These are phyloP conservation scores for Cabera pusaria DNA, from an alignment of 2,888 invertebrate genomes.

Conservation along the genomic window DNA sequence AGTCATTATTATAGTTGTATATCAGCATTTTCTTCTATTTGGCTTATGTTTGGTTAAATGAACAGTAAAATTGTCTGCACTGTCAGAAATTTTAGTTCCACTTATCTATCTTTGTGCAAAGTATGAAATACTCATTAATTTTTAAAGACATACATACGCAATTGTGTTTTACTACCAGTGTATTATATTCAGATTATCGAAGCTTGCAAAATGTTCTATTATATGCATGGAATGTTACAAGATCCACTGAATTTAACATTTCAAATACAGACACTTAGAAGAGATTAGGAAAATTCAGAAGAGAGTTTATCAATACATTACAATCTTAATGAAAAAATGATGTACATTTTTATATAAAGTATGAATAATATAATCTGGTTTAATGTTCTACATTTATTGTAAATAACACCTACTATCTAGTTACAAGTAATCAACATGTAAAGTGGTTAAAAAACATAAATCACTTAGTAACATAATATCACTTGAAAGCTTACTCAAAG, in stretches of 20 bases:
- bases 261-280: conserved; percentile 8
- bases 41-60: too few relatives aligned
- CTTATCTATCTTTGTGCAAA: too few relatives aligned
- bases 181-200: background rate
- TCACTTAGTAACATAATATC: conserved; percentile 10
- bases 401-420: conserved; percentile 12
- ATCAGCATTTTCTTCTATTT: too few relatives aligned
- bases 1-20: too few relatives aligned
- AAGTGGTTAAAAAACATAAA: conserved; percentile 4
- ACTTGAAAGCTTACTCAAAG: conserved; percentile 13
- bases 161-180: too few relatives aligned
- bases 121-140: too few relatives aligned
- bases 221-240: conserved; percentile 23
- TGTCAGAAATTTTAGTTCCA: too few relatives aligned
- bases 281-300: too few relatives aligned
- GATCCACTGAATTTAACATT: conserved; percentile 9
- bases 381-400: background rate
- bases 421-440: conserved; percentile 9
- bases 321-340: too few relatives aligned
- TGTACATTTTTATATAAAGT: conserved; percentile 13
- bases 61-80: too few relatives aligned
- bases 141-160: too few relatives aligned
- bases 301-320: too few relatives aligned
- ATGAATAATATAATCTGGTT: background rate
- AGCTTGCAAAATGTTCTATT: conserved; percentile 4